Evolutionary conservation across 2,888 invertebrate species (phyloP), one percentile per base, ranked within the genome.

Genomic region (Eurytoma californica): DNA sequence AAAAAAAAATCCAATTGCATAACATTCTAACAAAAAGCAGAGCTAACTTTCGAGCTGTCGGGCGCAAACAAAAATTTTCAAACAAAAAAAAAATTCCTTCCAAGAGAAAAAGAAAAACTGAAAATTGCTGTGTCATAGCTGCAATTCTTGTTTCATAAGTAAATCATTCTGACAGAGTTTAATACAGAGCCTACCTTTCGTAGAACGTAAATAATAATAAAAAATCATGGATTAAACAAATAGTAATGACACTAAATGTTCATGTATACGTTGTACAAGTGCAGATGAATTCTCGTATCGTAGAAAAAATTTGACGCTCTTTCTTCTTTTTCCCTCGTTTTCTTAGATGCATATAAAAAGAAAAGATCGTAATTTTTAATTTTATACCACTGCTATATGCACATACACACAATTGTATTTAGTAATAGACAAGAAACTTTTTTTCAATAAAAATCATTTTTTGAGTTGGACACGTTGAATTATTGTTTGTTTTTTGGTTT

Each of bases 391-490:
- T 79, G 72, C 67, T 80, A 79, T 28, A 20, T 74, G 47, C 60
- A 68, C 76, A 82, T 53, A 86, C 84, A 85, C 85, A 86, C 85
- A 87, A 85, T 83, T 89, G 89, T 89, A 89, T 87, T 86, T 88
- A 89, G 86, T 86, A 84, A 88, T 87, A 88, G 85, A 87, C 86
- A 84, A 28, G 39, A 39, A 78, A 51, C 85, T 86, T 87, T 80
- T 82, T 87, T 88, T 87, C 86, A 88, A 89, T 88, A 89, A 88
- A 88, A 88, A 86, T 87, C 87, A 88, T 88, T 88, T 89, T 88
- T 88, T 88, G 86, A 89, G 87, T 88, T 89, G 86, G 85, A 89
- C 85, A 87, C 86, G 82, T 88, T 88, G 86, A 86, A 86, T 88
- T 89, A 86, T 88, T 86, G 88, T 88, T 89, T 86, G 85, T 86